A percentile compares a stretch with the other conserved stretches of the same genome.
Conservation (phyloP, 2,888 invertebrate genomes). For the Drosophila acutilabella region DNA sequence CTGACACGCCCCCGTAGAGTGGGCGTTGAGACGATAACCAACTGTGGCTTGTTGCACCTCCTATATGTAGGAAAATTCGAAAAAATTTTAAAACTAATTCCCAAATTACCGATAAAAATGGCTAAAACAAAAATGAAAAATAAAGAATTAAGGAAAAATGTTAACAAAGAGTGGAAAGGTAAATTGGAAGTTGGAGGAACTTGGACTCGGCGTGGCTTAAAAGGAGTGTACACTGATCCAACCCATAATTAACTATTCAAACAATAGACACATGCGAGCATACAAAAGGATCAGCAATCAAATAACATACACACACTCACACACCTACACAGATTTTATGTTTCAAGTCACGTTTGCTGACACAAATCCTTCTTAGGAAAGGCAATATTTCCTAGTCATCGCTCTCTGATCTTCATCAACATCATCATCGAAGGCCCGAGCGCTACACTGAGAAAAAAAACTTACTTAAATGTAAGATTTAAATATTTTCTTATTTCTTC, state of each 20-base stretch:
- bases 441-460: background rate
- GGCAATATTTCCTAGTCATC: constrained; percentile 78
- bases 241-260: constrained; percentile 81
- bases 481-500: no score
- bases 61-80: constrained; percentile 26
- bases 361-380: constrained; percentile 80
- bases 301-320: constrained; percentile 43
- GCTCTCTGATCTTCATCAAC: constrained; percentile 65
- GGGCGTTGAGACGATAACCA: constrained; percentile 40
- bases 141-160: constrained; percentile 23
- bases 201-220: constrained; percentile 55
- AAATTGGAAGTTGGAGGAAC: constrained; percentile 26
- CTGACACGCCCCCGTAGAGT: constrained; percentile 54
- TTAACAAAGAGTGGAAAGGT: constrained; percentile 35
- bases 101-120: constrained; percentile 76
- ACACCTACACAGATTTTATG: constrained; percentile 49
- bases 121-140: constrained; percentile 57
- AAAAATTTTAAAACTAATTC: constrained; percentile 67
- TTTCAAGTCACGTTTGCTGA: constrained; percentile 80
- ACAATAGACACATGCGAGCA: constrained; percentile 66
- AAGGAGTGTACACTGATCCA: constrained; percentile 80
- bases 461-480: no score
- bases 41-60: constrained; percentile 16
- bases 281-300: constrained; percentile 77
- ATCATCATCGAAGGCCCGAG: constrained; percentile 38